These are phyloP conservation scores for Serilophus lunatus DNA, from an alignment of 2,113 vertebrate genomes.

Conservation along the genomic window DNA sequence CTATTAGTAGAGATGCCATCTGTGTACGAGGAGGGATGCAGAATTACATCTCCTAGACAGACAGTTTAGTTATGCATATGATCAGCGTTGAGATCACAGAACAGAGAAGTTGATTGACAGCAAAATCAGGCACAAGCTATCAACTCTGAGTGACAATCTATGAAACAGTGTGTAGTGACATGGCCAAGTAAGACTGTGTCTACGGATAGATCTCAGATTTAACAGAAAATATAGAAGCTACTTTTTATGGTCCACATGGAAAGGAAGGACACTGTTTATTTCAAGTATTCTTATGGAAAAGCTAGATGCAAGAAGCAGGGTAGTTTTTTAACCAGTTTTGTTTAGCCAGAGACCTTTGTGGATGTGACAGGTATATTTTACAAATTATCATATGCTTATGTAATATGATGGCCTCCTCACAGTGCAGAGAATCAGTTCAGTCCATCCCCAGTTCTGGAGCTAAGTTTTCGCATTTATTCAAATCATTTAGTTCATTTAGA, in stretches of 20 bases:
- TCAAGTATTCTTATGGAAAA: not conserved
- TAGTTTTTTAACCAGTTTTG: not conserved
- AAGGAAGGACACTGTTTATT: not conserved
- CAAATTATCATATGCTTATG: not conserved
- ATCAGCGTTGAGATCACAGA: not conserved
- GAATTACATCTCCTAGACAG: not conserved
- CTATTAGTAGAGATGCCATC: not conserved
- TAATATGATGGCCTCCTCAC: not conserved
- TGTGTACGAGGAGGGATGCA: not conserved
- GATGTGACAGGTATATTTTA: not conserved
- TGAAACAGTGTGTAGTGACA: not conserved
- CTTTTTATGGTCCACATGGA: not conserved
- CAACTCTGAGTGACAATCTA: not conserved
- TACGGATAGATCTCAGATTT: not conserved
- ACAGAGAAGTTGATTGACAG: not conserved
- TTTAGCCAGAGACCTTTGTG: not conserved
- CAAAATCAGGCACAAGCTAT: not conserved
- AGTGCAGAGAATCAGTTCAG: not conserved
- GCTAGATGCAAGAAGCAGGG: not conserved
- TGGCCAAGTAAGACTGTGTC: not conserved
- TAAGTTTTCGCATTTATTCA: not conserved
- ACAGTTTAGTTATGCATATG: not conserved
- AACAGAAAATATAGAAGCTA: not conserved
- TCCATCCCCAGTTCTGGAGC: not conserved
- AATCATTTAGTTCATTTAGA: not conserved